These are phyloP conservation scores for Eriosoma lanigerum DNA, from an alignment of 1,140 invertebrate species.

Conservation along the genomic window DNA sequence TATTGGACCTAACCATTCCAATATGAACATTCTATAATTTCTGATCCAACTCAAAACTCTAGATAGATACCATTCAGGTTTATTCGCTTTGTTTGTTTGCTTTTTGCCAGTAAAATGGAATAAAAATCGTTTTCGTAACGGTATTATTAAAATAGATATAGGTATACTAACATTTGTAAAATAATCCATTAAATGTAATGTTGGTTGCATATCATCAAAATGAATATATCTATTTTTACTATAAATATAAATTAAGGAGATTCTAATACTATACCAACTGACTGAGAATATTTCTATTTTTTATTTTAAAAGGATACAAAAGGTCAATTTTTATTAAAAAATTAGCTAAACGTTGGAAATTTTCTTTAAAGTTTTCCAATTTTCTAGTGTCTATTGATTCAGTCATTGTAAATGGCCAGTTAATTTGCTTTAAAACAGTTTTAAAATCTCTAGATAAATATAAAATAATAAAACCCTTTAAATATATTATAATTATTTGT, in stretches of 20 bases:
- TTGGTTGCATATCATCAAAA: conserved; percentile 58
- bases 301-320: conserved; percentile 59
- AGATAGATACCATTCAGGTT: conserved; percentile 84
- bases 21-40: conserved; percentile 78
- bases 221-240: conserved; percentile 58
- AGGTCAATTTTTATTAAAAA: conserved; percentile 73
- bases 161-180: conserved; percentile 67
- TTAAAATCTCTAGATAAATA: conserved; percentile 73
- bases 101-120: conserved; percentile 87
- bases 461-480: conserved; percentile 34
- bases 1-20: conserved; percentile 77
- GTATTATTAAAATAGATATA: conserved; percentile 66
- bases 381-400: conserved; percentile 62
- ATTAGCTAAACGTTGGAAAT: conserved; percentile 70
- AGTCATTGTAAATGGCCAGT: conserved; percentile 77
- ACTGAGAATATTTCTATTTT: neutral
- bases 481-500: too few relatives aligned
- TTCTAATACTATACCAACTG: neutral
- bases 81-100: conserved; percentile 83
- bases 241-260: neutral
- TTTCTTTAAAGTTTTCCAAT: conserved; percentile 64
- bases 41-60: conserved; percentile 82
- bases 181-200: conserved; percentile 63
- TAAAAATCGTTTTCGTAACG: conserved; percentile 76
- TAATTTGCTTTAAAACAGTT: conserved; percentile 72